A percentile compares a stretch with the other conserved stretches of the same genome.
Evolutionary conservation across 2,113 vertebrate species (phyloP).

Genomic region (Mesocricetus auratus): DNA sequence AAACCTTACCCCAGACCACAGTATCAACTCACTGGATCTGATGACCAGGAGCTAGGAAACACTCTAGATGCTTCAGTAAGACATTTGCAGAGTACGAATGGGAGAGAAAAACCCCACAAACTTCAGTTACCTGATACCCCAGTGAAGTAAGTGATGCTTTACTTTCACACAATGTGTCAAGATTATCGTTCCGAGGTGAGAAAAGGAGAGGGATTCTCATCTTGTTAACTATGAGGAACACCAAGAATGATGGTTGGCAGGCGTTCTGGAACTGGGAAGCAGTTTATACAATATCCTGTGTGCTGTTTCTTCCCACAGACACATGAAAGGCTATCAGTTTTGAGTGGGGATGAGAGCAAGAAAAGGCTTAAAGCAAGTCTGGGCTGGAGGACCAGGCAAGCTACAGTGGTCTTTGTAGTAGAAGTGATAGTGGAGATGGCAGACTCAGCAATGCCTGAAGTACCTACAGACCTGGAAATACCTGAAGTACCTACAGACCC

Average conservation of each 20-base stretch:
- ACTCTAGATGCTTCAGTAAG: background rate
- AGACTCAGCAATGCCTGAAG: background rate
- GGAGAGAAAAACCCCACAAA: background rate
- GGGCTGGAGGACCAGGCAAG: background rate
- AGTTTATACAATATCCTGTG: background rate
- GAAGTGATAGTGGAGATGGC: background rate
- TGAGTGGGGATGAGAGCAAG: background rate
- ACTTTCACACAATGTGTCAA: background rate
- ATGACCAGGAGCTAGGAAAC: background rate
- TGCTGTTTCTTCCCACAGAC: background rate
- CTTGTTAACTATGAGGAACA: background rate
- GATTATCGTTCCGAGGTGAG: background rate
- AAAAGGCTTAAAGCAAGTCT: background rate
- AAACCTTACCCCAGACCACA: background rate
- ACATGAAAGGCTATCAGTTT: background rate
- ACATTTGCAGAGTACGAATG: background rate
- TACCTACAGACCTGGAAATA: background rate
- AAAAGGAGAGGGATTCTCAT: background rate
- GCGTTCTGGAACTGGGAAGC: background rate
- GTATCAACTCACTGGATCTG: background rate
- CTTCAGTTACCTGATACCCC: background rate
- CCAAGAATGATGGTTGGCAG: background rate
- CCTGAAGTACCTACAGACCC: background rate
- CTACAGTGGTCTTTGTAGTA: background rate
- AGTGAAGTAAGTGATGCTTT: background rate